Evolutionary conservation across 2,888 invertebrate species (phyloP).

Genomic region (Cremastinae sp.): DNA sequence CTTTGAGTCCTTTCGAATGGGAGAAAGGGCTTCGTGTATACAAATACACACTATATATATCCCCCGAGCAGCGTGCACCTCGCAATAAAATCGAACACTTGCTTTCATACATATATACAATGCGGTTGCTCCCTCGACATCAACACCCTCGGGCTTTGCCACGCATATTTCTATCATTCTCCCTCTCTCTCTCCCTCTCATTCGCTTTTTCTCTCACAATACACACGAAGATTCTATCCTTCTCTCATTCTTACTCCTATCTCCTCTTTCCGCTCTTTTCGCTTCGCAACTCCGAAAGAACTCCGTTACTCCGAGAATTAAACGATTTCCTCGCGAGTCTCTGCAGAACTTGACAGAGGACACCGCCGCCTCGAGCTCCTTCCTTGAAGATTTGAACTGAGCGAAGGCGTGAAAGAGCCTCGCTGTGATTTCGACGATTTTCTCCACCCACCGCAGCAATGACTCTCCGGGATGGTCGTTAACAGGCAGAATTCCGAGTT

Average conservation of each 20-base stretch:
- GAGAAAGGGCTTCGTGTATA: conserved; percentile 11
- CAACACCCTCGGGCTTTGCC: neutral
- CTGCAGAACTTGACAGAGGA: conserved; percentile 17
- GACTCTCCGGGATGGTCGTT: conserved; percentile 42
- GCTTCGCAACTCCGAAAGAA: conserved; percentile 38
- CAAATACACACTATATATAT: conserved; percentile 3
- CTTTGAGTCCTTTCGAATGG: conserved; percentile 18
- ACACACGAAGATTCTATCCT: conserved; percentile 7
- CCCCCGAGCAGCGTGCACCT: conserved; percentile 42
- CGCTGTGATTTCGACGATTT: conserved; percentile 48
- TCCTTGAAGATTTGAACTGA: neutral
- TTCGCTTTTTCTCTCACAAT: neutral
- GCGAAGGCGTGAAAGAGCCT: conserved; percentile 34
- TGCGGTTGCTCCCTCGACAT: conserved; percentile 13
- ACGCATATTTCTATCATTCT: neutral
- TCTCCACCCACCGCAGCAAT: conserved; percentile 7
- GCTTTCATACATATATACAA: conserved; percentile 3
- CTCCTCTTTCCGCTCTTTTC: conserved; percentile 10
- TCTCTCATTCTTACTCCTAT: neutral
- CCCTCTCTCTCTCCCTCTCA: neutral
- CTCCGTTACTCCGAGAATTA: conserved; percentile 55
- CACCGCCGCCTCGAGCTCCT: neutral
- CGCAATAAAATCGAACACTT: conserved; percentile 55
- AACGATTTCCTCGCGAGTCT: conserved; percentile 55
- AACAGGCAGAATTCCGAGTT: conserved; percentile 33